phyloP scores from a whole-genome alignment of 2,113 vertebrate genomes.

The Lophura nycthemera region DNA sequence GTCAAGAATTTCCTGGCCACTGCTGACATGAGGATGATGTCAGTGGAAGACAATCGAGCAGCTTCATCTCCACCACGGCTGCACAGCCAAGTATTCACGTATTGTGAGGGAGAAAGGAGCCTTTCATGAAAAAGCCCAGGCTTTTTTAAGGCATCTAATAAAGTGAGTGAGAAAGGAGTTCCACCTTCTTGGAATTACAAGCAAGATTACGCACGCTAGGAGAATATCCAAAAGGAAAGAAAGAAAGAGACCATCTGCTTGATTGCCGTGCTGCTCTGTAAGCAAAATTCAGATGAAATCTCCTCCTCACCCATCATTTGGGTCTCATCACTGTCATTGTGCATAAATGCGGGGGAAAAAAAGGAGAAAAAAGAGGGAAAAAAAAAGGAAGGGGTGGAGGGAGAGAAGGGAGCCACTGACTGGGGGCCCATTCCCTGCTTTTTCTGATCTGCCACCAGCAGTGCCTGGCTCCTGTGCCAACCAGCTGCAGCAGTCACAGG shows the following conservation, averaged over 20 bases:
- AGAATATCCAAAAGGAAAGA: constrained; percentile 40
- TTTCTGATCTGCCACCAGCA: not conserved
- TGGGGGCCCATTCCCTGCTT: not conserved
- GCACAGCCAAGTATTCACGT: constrained; percentile 11
- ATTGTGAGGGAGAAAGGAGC: not conserved
- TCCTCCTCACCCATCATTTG: constrained; percentile 36
- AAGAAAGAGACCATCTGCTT: constrained; percentile 65
- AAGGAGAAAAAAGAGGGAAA: not conserved
- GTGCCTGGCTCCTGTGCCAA: constrained; percentile 65
- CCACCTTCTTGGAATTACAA: constrained; percentile 44
- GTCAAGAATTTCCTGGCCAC: constrained; percentile 56
- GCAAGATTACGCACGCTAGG: constrained; percentile 44
- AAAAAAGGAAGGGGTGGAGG: not conserved
- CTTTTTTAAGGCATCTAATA: not conserved
- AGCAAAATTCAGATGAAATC: constrained; percentile 45
- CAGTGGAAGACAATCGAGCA: constrained; percentile 35
- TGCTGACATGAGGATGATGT: constrained; percentile 27
- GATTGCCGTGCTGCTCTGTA: constrained; percentile 54
- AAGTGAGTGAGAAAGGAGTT: not conserved
- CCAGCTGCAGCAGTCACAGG: constrained; percentile 72
- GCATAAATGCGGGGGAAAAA: not conserved
- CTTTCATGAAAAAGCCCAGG: constrained; percentile 40
- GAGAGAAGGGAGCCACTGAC: not conserved
- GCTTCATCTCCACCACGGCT: not conserved
- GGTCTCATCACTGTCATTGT: constrained; percentile 66